Conservation (phyloP, 1,140 invertebrate genomes). For the Ostrea edulis region DNA sequence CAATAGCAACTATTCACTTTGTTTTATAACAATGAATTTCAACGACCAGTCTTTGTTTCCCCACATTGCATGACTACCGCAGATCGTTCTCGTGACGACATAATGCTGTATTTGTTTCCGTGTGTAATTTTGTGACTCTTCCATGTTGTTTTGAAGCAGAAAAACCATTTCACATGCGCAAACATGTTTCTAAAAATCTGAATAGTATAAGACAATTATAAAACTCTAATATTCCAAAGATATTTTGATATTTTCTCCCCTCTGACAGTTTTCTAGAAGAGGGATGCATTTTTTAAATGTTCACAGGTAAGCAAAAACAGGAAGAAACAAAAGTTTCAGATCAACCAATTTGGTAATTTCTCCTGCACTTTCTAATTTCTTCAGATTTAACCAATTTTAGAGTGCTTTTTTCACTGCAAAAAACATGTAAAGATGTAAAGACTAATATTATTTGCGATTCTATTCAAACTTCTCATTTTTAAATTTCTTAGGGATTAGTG, state of each 20-base stretch:
- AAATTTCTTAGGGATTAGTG: neutral
- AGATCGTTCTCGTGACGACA: neutral
- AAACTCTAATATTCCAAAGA: too few relatives aligned
- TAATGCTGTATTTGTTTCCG: neutral
- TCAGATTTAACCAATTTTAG: too few relatives aligned
- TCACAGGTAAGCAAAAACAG: too few relatives aligned
- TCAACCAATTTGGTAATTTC: too few relatives aligned
- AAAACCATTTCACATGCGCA: neutral
- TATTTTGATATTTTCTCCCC: too few relatives aligned
- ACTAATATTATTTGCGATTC: neutral
- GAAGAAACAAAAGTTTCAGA: too few relatives aligned
- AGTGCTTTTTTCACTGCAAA: too few relatives aligned
- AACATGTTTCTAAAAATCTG: neutral
- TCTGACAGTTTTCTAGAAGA: too few relatives aligned
- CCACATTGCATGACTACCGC: conserved; percentile 2
- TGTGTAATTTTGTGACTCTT: neutral
- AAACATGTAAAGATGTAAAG: too few relatives aligned
- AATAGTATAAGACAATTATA: neutral
- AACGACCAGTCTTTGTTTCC: neutral
- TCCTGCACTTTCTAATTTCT: too few relatives aligned
- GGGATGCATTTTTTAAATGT: too few relatives aligned
- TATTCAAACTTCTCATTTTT: too few relatives aligned
- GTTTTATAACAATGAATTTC: neutral
- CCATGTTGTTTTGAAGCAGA: neutral
- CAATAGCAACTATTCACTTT: neutral